Evolutionary conservation across 2,113 vertebrate species (phyloP).

Genomic region (Rostratula benghalensis): DNA sequence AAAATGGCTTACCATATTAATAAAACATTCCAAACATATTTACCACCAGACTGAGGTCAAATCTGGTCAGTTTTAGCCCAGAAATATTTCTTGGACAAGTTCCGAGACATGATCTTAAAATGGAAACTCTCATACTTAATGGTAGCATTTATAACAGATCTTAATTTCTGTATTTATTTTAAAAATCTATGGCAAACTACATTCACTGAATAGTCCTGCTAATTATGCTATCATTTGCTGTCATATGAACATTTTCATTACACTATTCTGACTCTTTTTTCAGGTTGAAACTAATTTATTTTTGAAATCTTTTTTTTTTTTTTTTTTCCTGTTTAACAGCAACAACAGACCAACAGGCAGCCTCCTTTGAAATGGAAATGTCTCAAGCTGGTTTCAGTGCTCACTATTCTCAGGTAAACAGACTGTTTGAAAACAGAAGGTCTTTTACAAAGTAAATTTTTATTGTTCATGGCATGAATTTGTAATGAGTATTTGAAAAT

Average conservation of each 20-base stretch:
- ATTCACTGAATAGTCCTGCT: neutral
- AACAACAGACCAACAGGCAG: conserved; percentile 85
- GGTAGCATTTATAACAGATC: neutral
- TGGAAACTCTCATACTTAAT: neutral
- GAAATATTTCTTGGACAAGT: conserved; percentile 11
- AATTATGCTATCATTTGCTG: neutral
- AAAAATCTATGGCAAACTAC: neutral
- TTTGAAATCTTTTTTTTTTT: neutral
- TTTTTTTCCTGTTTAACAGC: conserved; percentile 71
- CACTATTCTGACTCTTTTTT: neutral
- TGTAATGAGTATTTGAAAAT: neutral
- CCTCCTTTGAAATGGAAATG: conserved; percentile 97
- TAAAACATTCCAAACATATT: conserved; percentile 62
- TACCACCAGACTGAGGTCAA: conserved; percentile 23
- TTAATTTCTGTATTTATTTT: neutral
- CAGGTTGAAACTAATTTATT: neutral
- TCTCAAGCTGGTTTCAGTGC: conserved; percentile 96
- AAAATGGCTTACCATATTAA: conserved; percentile 53
- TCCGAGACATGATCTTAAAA: conserved; percentile 2
- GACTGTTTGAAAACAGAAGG: neutral
- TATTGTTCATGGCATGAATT: neutral
- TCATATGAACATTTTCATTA: neutral
- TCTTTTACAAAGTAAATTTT: neutral
- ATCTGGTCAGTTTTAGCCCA: conserved; percentile 32
- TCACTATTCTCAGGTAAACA: conserved; percentile 87